These are phyloP conservation scores for Esox niger DNA, from an alignment of 2,113 vertebrate species.

Conservation along the genomic window DNA sequence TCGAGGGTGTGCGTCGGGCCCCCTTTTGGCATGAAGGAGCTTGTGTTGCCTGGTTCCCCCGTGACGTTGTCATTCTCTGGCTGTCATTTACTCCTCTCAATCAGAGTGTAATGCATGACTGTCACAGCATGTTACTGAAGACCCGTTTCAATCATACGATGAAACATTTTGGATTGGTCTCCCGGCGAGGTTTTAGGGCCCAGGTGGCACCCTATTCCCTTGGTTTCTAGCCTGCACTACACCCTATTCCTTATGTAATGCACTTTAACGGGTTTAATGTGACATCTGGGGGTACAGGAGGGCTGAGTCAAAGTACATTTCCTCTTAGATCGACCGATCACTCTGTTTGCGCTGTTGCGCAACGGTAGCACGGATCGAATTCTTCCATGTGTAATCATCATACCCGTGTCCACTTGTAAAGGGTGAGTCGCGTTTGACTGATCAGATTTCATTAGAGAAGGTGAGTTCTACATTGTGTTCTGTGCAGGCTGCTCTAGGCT, in stretches of 20 bases:
- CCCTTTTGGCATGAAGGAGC: slow-evolving; percentile 46
- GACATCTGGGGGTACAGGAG: not conserved
- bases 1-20: slow-evolving; percentile 38
- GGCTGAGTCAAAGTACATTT: slow-evolving; percentile 38
- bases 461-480: not conserved
- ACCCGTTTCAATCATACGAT: slow-evolving; percentile 42
- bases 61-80: slow-evolving; percentile 42
- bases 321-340: slow-evolving; percentile 20
- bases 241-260: too few species aligned
- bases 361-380: slow-evolving; percentile 29
- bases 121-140: slow-evolving; percentile 44
- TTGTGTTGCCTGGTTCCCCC: slow-evolving; percentile 15
- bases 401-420: slow-evolving; percentile 6
- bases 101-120: slow-evolving; percentile 52
- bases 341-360: slow-evolving; percentile 21
- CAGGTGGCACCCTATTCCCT: too few species aligned
- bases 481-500: not conserved
- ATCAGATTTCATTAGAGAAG: not conserved
- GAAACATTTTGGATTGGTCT: not conserved
- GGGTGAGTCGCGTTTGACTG: not conserved
- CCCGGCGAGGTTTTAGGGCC: not conserved
- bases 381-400: slow-evolving; percentile 34
- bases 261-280: too few species aligned
- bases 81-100: slow-evolving; percentile 54
- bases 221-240: too few species aligned